Conservation (phyloP, 2,888 invertebrate species). For the Zaprionus bogoriensis region DNA sequence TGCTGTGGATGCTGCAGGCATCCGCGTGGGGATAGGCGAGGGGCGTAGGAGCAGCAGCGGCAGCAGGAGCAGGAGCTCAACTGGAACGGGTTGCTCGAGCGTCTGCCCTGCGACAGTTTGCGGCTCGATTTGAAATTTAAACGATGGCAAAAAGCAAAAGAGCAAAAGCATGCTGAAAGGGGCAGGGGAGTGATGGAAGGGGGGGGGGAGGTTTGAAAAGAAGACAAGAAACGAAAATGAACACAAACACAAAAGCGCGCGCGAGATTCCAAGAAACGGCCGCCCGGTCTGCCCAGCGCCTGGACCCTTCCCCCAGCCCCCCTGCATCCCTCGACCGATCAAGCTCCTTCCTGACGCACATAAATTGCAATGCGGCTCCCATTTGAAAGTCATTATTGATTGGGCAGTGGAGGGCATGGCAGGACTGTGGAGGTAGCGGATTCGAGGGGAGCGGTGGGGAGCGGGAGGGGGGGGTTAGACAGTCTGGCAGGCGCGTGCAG, state of each 20-base stretch:
- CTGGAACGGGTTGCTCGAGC: constrained; percentile 55
- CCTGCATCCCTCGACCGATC: no score
- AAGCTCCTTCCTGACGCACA: no score
- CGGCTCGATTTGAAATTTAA: constrained; percentile 65
- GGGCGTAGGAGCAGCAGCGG: background rate
- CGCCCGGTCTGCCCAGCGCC: constrained; percentile 58
- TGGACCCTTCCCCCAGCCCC: no score
- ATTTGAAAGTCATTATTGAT: constrained; percentile 74
- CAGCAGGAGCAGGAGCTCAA: background rate
- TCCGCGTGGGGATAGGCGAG: background rate
- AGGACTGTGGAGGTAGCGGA: background rate
- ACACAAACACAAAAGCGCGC: constrained; percentile 56
- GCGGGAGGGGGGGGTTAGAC: background rate
- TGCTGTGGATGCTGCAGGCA: constrained; percentile 25
- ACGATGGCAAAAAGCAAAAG: constrained; percentile 51
- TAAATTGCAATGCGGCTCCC: constrained; percentile 74
- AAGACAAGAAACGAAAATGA: background rate
- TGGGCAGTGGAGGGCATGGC: constrained; percentile 3
- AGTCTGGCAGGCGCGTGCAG: constrained; percentile 69
- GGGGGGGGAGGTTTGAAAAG: background rate
- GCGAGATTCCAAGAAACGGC: constrained; percentile 69
- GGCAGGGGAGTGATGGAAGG: background rate
- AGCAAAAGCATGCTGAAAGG: constrained; percentile 2
- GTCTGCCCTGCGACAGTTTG: constrained; percentile 71
- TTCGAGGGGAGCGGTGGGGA: background rate